Conservation (phyloP, 2,113 vertebrate genomes). For the Tichodroma muraria region DNA sequence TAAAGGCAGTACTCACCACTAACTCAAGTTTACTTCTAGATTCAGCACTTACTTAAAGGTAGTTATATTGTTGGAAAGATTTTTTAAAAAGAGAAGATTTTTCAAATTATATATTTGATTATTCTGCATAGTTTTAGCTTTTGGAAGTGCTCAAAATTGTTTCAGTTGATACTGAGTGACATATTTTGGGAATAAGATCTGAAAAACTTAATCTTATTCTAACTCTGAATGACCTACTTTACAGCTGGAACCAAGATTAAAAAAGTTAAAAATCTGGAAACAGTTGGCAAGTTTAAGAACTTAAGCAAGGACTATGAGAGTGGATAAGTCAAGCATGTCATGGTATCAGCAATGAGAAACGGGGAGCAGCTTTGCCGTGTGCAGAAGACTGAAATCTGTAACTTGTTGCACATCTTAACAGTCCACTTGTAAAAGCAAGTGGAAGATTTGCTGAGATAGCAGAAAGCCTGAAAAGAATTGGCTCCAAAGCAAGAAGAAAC, state of each 20-base stretch:
- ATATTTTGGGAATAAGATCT: constrained; percentile 9
- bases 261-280: neutral
- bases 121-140: neutral
- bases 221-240: neutral
- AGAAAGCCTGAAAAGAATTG: neutral
- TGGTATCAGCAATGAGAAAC: neutral
- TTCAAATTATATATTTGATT: neutral
- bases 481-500: neutral
- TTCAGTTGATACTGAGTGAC: neutral
- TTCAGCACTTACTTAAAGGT: neutral
- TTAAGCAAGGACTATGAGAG: neutral
- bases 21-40: neutral
- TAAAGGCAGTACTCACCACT: neutral
- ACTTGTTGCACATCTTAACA: neutral
- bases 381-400: neutral
- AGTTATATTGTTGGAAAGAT: neutral
- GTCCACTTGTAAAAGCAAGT: neutral
- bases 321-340: neutral
- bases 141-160: neutral
- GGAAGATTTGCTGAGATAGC: neutral
- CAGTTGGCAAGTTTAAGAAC: neutral
- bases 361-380: neutral
- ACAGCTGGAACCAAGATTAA: neutral
- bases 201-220: neutral
- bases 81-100: neutral